Evolutionary conservation across 2,797 vertebrate genomes (phyloP).

Genomic region (Poliocrania exsul): DNA sequence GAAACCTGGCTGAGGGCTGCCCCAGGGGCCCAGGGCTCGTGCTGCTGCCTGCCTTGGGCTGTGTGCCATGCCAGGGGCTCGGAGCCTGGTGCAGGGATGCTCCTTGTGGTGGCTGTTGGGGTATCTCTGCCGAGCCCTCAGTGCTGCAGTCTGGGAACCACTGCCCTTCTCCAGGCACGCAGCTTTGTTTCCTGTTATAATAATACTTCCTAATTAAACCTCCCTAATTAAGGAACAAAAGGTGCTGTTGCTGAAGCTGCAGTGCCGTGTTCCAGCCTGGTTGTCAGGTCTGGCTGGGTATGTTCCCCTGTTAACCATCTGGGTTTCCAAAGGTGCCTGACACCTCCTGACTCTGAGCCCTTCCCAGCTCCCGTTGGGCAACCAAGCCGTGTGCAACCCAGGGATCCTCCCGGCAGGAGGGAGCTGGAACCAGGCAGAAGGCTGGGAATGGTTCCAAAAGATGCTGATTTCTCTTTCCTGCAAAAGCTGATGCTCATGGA

Average conservation of each 20-base stretch:
- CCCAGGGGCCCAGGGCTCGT: rapidly evolving
- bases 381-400: rapidly evolving
- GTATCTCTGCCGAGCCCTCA: background rate
- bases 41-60: background rate
- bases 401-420: background rate
- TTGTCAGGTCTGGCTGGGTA: background rate
- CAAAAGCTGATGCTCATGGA: background rate
- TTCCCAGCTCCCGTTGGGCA: background rate
- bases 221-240: background rate
- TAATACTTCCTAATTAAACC: background rate
- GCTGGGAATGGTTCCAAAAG: background rate
- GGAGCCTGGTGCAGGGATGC: rapidly evolving
- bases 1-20: background rate
- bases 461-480: background rate
- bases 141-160: background rate
- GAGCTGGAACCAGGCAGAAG: background rate
- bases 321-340: background rate
- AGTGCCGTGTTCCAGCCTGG: background rate
- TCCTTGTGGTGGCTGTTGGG: background rate
- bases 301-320: rapidly evolving
- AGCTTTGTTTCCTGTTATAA: background rate
- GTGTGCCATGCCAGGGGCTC: rapidly evolving
- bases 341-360: background rate
- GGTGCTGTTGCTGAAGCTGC: background rate
- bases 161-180: background rate